phyloP scores from a whole-genome alignment of 2,113 vertebrate genomes.

The Mesitornis unicolor region DNA sequence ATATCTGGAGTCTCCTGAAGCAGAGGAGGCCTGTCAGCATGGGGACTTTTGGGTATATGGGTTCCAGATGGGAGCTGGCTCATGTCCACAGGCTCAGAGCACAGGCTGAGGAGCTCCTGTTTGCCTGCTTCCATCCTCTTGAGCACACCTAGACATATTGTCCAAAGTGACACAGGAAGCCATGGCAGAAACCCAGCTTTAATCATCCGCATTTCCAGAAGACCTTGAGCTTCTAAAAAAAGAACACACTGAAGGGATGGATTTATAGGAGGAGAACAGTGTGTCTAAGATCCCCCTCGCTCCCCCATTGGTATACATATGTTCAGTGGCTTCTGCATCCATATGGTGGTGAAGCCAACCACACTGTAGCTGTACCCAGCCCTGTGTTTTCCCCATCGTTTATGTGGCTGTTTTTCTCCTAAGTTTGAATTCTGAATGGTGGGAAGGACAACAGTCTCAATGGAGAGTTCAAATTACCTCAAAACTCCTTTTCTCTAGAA shows the following conservation, averaged over 20 bases:
- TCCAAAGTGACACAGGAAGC: not conserved
- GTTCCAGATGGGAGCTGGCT: constrained; percentile 20
- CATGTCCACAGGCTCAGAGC: not conserved
- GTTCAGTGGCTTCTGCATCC: not conserved
- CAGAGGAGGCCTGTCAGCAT: not conserved
- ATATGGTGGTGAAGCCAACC: not conserved
- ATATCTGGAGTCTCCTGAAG: not conserved
- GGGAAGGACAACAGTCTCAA: not conserved
- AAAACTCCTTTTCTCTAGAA: not conserved
- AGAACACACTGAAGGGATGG: not conserved
- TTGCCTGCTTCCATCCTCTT: not conserved
- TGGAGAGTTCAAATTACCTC: not conserved
- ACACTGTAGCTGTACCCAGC: not conserved
- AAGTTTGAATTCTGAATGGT: not conserved
- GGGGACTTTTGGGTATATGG: not conserved
- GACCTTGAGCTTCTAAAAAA: not conserved
- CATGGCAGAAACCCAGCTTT: not conserved
- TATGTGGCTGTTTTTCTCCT: not conserved
- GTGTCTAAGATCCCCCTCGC: not conserved
- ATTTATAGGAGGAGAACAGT: not conserved
- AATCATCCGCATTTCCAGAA: not conserved
- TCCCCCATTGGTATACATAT: not conserved
- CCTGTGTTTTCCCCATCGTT: not conserved
- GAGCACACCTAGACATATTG: not conserved
- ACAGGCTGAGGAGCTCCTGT: not conserved